Conservation (phyloP, 1,140 invertebrate species). For the Caenorhabditis elegans region WBcel235 BX284606.5:1040001-1040500, state of each 20-base stretch:
- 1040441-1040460: too few relatives aligned
- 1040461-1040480: too few relatives aligned
- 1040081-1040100: constrained; percentile 74
- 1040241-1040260: constrained; percentile 56
- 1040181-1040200: constrained; percentile 65
- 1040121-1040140: neutral
- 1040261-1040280: constrained; percentile 51
- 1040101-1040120: constrained; percentile 43
- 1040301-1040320: constrained; percentile 72
- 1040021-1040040: constrained; percentile 78
- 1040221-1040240: constrained; percentile 63
- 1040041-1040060: constrained; percentile 83
- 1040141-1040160: constrained; percentile 49
- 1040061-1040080: constrained; percentile 78
- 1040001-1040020: constrained; percentile 71
- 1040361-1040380: too few relatives aligned
- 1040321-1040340: too few relatives aligned
- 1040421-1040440: too few relatives aligned
- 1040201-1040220: constrained; percentile 64
- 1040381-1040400: too few relatives aligned
- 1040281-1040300: constrained; percentile 41
- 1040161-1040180: constrained; percentile 59
- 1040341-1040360: too few relatives aligned
- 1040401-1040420: too few relatives aligned
- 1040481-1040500: too few relatives aligned